A percentile compares a stretch with the other conserved stretches of the same genome.
phyloP scores from a whole-genome alignment of 2,797 vertebrate genomes.

The Thalassophryne amazonica region DNA sequence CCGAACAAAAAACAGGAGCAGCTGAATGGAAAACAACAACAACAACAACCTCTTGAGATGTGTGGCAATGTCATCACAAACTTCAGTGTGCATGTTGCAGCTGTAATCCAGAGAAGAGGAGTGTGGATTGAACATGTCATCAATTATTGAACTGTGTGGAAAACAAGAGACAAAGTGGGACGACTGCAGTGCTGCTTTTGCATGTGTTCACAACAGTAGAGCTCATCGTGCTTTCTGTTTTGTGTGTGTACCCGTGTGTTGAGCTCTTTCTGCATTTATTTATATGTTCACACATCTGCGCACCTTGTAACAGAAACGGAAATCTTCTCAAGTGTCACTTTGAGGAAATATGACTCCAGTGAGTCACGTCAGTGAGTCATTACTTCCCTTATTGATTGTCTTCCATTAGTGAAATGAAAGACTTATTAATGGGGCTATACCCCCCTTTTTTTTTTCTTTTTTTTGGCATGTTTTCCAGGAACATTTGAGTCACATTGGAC shows the following conservation, averaged over 20 bases:
- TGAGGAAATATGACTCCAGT: conserved; percentile 50
- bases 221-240: neutral
- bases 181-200: neutral
- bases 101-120: too few relatives aligned
- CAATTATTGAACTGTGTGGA: too few relatives aligned
- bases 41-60: too few relatives aligned
- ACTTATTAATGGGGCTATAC: conserved; percentile 45
- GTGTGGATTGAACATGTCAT: too few relatives aligned
- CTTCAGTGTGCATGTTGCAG: too few relatives aligned
- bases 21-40: too few relatives aligned
- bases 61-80: too few relatives aligned
- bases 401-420: conserved; percentile 68
- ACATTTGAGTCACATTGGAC: conserved; percentile 90
- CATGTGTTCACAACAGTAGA: conserved; percentile 10
- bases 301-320: conserved; percentile 48
- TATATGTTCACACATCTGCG: conserved; percentile 2
- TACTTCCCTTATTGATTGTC: conserved; percentile 60
- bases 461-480: conserved; percentile 79
- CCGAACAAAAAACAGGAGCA: too few relatives aligned
- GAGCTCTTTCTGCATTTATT: neutral
- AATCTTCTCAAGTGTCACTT: conserved; percentile 32
- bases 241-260: neutral
- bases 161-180: too few relatives aligned
- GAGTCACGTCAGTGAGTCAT: conserved; percentile 60
- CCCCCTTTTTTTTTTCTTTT: conserved; percentile 4